A percentile compares a stretch with the other conserved stretches of the same genome.
phyloP scores from a whole-genome alignment of 2,888 invertebrate species.

The Hydrotaea diabolus region DNA sequence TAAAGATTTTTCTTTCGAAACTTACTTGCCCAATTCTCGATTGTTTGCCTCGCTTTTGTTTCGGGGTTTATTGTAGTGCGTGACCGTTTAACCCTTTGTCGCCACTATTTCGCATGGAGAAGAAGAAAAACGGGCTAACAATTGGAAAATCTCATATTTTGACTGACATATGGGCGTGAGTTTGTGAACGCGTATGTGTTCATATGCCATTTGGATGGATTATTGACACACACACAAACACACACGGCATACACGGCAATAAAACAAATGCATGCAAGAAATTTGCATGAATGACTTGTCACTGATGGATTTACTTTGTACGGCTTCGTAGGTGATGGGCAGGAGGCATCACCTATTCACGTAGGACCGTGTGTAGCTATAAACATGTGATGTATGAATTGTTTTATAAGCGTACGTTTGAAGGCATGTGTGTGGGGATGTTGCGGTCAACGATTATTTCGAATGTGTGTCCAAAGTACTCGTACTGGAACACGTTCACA shows the following conservation, averaged over 20 bases:
- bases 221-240: not conserved
- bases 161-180: not conserved
- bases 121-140: not conserved
- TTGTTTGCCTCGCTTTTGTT: not conserved
- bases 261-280: slow-evolving; percentile 4
- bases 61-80: not conserved
- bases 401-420: not conserved
- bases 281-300: slow-evolving; percentile 18
- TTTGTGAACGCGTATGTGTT: slow-evolving; percentile 33
- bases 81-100: not conserved
- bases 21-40: not conserved
- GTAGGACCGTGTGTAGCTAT: not conserved
- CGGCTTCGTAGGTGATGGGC: not conserved
- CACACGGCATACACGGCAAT: not conserved
- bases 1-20: slow-evolving; percentile 3
- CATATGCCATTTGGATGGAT: not conserved
- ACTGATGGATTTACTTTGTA: slow-evolving; percentile 10
- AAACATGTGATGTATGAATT: no score
- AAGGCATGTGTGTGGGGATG: not conserved
- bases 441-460: slow-evolving; percentile 7
- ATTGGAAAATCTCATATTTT: slow-evolving; percentile 33
- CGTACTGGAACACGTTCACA: not conserved
- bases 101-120: not conserved
- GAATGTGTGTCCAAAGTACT: not conserved
- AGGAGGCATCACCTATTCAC: not conserved